A percentile compares a stretch with the other conserved stretches of the same genome.
Conservation (phyloP, 2,797 vertebrate species). For the Coendou prehensilis region DNA sequence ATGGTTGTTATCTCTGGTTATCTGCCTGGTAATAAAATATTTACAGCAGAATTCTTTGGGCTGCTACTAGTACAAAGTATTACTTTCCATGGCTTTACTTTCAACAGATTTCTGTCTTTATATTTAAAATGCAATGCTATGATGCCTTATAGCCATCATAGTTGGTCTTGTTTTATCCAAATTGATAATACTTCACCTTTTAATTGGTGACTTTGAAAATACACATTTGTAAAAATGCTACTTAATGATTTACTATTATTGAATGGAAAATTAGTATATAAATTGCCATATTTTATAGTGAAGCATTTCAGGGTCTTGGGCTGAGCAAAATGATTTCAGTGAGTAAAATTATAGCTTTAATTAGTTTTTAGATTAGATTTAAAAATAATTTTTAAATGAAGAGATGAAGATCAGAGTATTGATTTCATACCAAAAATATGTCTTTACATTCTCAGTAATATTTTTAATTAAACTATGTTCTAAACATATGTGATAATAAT, state of each 20-base stretch:
- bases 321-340: slow-evolving; percentile 8
- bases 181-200: background rate
- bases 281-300: background rate
- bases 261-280: background rate
- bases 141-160: background rate
- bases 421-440: background rate
- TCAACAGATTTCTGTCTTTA: background rate
- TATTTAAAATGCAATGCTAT: background rate
- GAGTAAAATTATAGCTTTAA: background rate
- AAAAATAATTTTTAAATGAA: background rate
- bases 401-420: background rate
- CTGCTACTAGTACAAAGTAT: background rate
- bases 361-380: background rate
- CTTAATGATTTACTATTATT: slow-evolving; percentile 10
- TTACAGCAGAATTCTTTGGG: background rate
- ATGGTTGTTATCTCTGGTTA: background rate
- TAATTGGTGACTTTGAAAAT: background rate
- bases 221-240: slow-evolving; percentile 24
- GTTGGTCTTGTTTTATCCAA: background rate
- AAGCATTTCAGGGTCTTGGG: background rate
- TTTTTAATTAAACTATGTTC: slow-evolving; percentile 28
- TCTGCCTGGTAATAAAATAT: background rate
- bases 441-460: background rate
- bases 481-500: background rate
- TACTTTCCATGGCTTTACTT: background rate